Conservation (phyloP, 2,888 invertebrate genomes). For the Drosophila monieri region DNA sequence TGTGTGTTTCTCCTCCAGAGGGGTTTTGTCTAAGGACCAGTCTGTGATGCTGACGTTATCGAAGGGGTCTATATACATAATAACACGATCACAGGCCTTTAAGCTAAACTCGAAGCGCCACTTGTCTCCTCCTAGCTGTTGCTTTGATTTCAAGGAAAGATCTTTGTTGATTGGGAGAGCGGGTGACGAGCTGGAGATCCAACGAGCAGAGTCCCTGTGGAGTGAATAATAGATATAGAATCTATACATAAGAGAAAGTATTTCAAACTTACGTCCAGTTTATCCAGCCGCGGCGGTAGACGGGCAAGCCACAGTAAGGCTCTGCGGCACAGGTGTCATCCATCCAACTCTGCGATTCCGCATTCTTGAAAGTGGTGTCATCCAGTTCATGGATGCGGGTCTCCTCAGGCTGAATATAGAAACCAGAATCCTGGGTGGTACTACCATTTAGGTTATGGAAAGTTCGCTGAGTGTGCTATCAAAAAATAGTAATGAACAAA, state of each 20-base stretch:
- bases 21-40: conserved; percentile 76
- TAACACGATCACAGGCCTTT: conserved; percentile 74
- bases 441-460: conserved; percentile 60
- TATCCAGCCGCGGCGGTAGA: conserved; percentile 79
- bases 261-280: conserved; percentile 73
- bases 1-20: conserved; percentile 54
- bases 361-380: conserved; percentile 67
- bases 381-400: conserved; percentile 51
- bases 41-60: conserved; percentile 56
- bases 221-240: not conserved
- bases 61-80: conserved; percentile 75
- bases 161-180: conserved; percentile 58
- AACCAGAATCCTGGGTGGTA: conserved; percentile 83
- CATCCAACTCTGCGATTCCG: conserved; percentile 65
- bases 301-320: conserved; percentile 76
- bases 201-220: conserved; percentile 69
- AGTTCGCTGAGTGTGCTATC: conserved; percentile 76
- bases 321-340: conserved; percentile 64
- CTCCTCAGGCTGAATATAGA: conserved; percentile 85
- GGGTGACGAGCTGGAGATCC: conserved; percentile 73
- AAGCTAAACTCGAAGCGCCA: conserved; percentile 71
- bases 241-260: not conserved
- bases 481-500: not conserved
- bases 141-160: conserved; percentile 54
- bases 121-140: conserved; percentile 31